A percentile compares a stretch with the other conserved stretches of the same genome.
These are phyloP conservation scores for Channa striata DNA, from an alignment of 2,797 vertebrate genomes.

Conservation along the genomic window DNA sequence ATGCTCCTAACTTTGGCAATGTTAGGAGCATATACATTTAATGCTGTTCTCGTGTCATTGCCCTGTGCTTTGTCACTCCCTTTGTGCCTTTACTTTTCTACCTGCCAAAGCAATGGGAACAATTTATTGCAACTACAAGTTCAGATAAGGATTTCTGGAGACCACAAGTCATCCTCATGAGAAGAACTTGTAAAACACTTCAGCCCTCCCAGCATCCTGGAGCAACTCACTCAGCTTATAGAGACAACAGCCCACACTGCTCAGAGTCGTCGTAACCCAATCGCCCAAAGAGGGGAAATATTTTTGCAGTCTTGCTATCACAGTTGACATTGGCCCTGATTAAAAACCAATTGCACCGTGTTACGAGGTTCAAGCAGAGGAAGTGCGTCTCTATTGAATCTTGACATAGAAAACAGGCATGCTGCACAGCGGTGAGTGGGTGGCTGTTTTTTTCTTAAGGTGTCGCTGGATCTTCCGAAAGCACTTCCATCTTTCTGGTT, in stretches of 20 bases:
- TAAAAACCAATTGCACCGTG: constrained; percentile 63
- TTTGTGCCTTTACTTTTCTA: too few species aligned
- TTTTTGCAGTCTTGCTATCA: constrained; percentile 70
- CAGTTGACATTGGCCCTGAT: constrained; percentile 61
- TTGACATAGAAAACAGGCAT: constrained; percentile 73
- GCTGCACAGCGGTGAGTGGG: constrained; percentile 53
- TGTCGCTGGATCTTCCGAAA: constrained; percentile 67
- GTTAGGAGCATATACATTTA: too few species aligned
- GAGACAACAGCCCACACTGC: constrained; percentile 39
- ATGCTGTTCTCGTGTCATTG: too few species aligned
- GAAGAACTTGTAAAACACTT: constrained; percentile 59
- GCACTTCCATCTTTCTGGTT: constrained; percentile 62
- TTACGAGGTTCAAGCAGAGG: constrained; percentile 63
- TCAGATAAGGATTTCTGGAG: constrained; percentile 46
- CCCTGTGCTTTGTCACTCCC: too few species aligned
- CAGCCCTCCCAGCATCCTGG: constrained; percentile 52
- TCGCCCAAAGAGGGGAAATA: constrained; percentile 50
- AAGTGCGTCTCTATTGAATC: constrained; percentile 60
- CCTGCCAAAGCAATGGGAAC: constrained; percentile 12
- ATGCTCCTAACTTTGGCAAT: too few species aligned
- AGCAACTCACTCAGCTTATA: constrained; percentile 53
- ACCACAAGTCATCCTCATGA: constrained; percentile 27
- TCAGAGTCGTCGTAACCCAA: constrained; percentile 60
- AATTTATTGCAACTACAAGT: constrained; percentile 37
- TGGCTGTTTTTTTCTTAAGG: constrained; percentile 60